A percentile compares a stretch with the other conserved stretches of the same genome.
Evolutionary conservation across 2,888 invertebrate species (phyloP).

Genomic region (Junonia oenone): DNA sequence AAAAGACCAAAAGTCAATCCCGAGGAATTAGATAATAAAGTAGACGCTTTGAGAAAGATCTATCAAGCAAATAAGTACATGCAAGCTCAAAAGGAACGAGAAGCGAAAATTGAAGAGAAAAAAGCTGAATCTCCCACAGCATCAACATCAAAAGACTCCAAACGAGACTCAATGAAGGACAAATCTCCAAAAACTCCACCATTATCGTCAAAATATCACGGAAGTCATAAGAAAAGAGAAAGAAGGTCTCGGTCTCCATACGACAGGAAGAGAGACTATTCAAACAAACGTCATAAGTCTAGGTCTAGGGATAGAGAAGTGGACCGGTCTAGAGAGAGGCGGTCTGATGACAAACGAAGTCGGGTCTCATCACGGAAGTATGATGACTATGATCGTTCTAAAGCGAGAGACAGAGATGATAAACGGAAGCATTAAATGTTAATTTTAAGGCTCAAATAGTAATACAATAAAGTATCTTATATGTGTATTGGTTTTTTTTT

Average conservation of each 20-base stretch:
- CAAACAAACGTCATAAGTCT: constrained; percentile 69
- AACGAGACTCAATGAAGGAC: constrained; percentile 64
- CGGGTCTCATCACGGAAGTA: constrained; percentile 60
- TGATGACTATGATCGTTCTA: constrained; percentile 70
- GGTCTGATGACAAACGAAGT: constrained; percentile 61
- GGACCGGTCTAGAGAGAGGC: constrained; percentile 60
- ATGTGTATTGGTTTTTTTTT: background rate
- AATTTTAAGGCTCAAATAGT: background rate
- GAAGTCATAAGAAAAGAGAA: constrained; percentile 69
- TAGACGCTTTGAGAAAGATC: constrained; percentile 57
- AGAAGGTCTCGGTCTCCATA: constrained; percentile 70
- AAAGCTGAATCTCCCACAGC: constrained; percentile 65
- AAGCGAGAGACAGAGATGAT: constrained; percentile 65
- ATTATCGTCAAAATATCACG: constrained; percentile 67
- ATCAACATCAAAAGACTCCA: constrained; percentile 67
- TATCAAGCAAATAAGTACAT: constrained; percentile 71
- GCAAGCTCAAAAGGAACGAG: constrained; percentile 61
- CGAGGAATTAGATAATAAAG: constrained; percentile 65
- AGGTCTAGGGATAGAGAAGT: constrained; percentile 63
- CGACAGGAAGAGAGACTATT: constrained; percentile 68
- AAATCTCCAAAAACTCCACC: constrained; percentile 75
- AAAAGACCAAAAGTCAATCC: constrained; percentile 87
- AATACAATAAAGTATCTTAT: constrained; percentile 12
- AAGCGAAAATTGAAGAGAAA: constrained; percentile 61
- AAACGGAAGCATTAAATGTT: constrained; percentile 57